Evolutionary conservation across 2,888 invertebrate species (phyloP), one percentile per base, ranked within the genome.

Genomic region (Brachypterus glaber): DNA sequence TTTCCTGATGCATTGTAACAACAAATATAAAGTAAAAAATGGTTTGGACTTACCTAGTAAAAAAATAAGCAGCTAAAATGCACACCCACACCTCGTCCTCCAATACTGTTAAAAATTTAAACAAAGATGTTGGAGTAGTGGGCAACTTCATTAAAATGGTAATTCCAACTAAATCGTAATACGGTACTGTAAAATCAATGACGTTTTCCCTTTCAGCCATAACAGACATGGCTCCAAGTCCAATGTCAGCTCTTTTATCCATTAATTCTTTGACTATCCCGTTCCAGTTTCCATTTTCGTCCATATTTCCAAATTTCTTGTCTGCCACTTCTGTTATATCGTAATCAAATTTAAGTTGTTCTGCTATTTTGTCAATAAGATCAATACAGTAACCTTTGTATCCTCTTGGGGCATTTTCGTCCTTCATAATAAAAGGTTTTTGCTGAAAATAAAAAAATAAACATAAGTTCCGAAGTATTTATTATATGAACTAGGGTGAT

Each of bases 141-240:
- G 91, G 88, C 48, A 89, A 77, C 59, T 83, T 84, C 91, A 96
- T 95, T 60, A 97, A 74, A 47, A 98, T 96, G 0, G 93, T 91
- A 35, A 95, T 89, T 0, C 97, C 97, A 0, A 97, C 96, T 47
- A 96, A 73, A 68, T 98, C 97, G 64, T 97, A 97, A 63, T 92
- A 97, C 0, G 97, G 96, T 0, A 97, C 92, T 0, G 97, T 97
- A 62, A 96, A 97, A 66, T 97, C 97, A 2, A 97, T 90, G 0
- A 95, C 92, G 57, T 89, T 90, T 66, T 95, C 95, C 24, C 97
- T 70, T 57, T 96, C 96, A 0, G 96, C 95, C 91, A 95, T 96
- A 0, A 97, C 95, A 0, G 93, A 91, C 59, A 97, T 73, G 0
- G 95, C 88, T 2, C 91, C 90, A 5, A 97, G 64, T 0, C 89